Percentiles rank a stretch among this genome's conserved stretches.
Conservation (phyloP, 2,113 vertebrate genomes). For the Lonchura striata region DNA sequence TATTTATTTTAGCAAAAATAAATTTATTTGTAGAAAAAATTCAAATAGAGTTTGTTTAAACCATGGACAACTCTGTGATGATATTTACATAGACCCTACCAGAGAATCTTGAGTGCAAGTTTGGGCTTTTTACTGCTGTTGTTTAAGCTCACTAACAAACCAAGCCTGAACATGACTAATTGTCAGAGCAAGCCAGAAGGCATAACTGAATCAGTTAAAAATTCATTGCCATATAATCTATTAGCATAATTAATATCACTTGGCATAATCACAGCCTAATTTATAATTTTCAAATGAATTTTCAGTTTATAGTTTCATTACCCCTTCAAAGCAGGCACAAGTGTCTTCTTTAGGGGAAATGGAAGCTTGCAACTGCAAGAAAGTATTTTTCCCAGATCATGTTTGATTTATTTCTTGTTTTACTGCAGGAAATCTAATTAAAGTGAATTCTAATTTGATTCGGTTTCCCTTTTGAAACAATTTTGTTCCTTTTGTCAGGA, state of each 20-base stretch:
- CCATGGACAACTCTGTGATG: not conserved
- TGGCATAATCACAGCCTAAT: slow-evolving; percentile 31
- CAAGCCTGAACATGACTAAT: not conserved
- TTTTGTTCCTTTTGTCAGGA: slow-evolving; percentile 5
- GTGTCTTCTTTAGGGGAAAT: slow-evolving; percentile 40
- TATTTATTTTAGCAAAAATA: not conserved
- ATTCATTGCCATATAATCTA: not conserved
- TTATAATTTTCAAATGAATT: slow-evolving; percentile 45
- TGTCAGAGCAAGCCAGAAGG: not conserved
- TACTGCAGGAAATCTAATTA: slow-evolving; percentile 58
- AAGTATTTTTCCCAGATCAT: not conserved
- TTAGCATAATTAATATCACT: slow-evolving; percentile 62
- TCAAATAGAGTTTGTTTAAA: not conserved
- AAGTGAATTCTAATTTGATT: slow-evolving; percentile 52
- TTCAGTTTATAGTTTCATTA: slow-evolving; percentile 24
- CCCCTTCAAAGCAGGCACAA: slow-evolving; percentile 32
- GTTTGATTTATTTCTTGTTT: slow-evolving; percentile 52
- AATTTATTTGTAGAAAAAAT: not conserved
- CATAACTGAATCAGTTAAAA: slow-evolving; percentile 5
- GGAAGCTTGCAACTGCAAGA: slow-evolving; percentile 9
- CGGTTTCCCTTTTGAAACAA: slow-evolving; percentile 23
- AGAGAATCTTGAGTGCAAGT: not conserved
- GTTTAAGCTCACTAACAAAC: not conserved
- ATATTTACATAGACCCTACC: not conserved
- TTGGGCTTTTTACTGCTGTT: not conserved